Evolutionary conservation across 1,140 invertebrate genomes (phyloP), one percentile per base, ranked within the genome.

Genomic region (Ditylenchus dipsaci): DNA sequence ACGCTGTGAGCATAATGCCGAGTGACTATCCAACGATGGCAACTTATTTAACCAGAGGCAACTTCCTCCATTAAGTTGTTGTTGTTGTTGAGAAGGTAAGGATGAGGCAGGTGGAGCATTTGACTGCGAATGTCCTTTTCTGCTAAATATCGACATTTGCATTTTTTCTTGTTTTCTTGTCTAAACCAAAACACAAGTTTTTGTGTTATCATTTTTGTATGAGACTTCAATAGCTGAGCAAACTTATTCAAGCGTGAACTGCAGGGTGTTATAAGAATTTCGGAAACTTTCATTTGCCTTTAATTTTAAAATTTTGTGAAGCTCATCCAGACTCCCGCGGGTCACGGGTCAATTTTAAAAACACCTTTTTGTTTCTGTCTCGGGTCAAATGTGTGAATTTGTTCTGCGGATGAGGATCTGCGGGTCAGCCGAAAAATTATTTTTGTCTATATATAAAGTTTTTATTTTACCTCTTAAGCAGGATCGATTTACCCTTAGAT

Each of bases 1-100:
- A 21, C 59, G 13, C 60, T 73, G 71, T 57, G 64, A 75, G 43
- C 71, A 73, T 23, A 49, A 61, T 0, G 71, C 64, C 11, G 71
- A 74, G 45, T 64, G 75, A 13, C 57, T 64, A 26, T 75, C 72
- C 9, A 73, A 27, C 15, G 73, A 75, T 1, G 71, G 71, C 13
- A 73, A 63, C 49, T 73, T 69, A 23, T 69, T 69, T 13, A 56
- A 1, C 21, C 72, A 72, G 47, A 69, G 27, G 19, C 66, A 53
- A 17, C 49, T 53, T 53, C 49, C 9, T n/a, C 63, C 19, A 68
- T 23, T n/a, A 15, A 23, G 17, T 71, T 33, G 29, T 33, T 68
- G 17, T 71, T 33, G 29, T 33, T 68, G 21, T 68, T 30, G 63
- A 9, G n/a, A 65, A 21, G 26, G 68, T 17, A 26, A 15, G 3